Base-by-base conservation (phyloP, 2,797 vertebrate species). In the Paguma larvata region DNA sequence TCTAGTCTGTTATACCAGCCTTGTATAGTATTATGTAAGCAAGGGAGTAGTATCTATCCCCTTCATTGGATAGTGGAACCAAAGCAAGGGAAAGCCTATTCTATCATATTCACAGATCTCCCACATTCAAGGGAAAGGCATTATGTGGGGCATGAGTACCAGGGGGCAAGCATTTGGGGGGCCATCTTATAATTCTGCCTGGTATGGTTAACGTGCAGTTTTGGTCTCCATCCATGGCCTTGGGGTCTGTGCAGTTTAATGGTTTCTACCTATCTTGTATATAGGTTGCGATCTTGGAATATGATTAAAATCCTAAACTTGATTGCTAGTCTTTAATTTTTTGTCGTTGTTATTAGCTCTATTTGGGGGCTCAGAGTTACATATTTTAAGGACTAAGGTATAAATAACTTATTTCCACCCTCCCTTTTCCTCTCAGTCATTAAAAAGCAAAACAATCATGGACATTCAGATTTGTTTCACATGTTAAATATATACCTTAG, bases 361-460 rank as follows among this genome's bases (percentile, higher is more conserved):
- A 41, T 75, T 62, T 90, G 1, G 51, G 67, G 68, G 5, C n/a
- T 93, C 59, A 85, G 32, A 77, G 34, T 82, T 89, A 93, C 91
- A 63, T 30, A 89, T 38, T 51, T 83, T 34, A 75, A 94, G 41
- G 34, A 59, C 53, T 75, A 92, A 82, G 15, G n/a, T 78, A 16
- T 83, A 95, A 59, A 38, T 51, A 41, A 34, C 11, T 38, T 77
- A 34, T 90, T 91, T 62, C n/a, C 8, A 91, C 18, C 21, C 56
- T 91, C 67, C 30, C 19, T 63, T 93, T 67, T 9, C 70, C 15
- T 92, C 41, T 65, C 91, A 89, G n/a, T 34, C 19, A 53, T 48
- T 77, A 91, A n/a, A 78, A 95, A 89, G 15, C 25, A 93, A 85
- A 82, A 77, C 12, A 73, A 30, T 88, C 65, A 63, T 51, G 48